These are phyloP conservation scores for Heliornis fulica DNA, from an alignment of 2,113 vertebrate genomes.

Conservation along the genomic window DNA sequence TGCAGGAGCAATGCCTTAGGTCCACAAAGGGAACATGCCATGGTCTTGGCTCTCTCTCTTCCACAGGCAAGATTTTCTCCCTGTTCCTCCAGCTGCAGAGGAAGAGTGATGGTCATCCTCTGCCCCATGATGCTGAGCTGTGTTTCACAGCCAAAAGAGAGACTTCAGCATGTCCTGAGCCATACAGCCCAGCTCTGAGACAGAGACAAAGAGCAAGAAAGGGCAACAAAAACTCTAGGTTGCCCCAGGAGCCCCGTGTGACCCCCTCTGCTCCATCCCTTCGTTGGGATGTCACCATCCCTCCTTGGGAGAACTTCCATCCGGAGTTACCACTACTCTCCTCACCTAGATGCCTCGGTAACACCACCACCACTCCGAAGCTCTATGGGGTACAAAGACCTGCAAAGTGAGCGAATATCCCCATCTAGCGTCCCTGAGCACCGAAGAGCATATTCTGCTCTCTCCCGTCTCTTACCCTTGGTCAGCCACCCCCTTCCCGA, in stretches of 20 bases:
- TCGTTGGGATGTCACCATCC: background rate
- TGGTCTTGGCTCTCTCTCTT: background rate
- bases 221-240: background rate
- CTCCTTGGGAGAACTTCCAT: background rate
- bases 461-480: background rate
- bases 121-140: background rate
- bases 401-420: slow-evolving; percentile 66
- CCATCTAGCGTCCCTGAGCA: slow-evolving; percentile 69
- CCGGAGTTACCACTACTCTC: background rate
- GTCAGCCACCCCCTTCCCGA: background rate
- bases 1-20: background rate
- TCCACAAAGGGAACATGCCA: background rate
- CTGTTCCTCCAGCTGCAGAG: background rate
- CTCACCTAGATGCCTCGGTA: background rate
- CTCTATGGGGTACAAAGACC: background rate
- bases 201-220: background rate
- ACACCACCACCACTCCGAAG: background rate
- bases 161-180: background rate
- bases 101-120: background rate
- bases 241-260: accelerated
- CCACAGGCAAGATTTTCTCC: background rate
- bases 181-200: background rate
- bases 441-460: background rate
- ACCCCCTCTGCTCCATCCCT: background rate
- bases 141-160: background rate